These are phyloP conservation scores for Calonectris borealis DNA, from an alignment of 2,113 vertebrate genomes.

Conservation along the genomic window DNA sequence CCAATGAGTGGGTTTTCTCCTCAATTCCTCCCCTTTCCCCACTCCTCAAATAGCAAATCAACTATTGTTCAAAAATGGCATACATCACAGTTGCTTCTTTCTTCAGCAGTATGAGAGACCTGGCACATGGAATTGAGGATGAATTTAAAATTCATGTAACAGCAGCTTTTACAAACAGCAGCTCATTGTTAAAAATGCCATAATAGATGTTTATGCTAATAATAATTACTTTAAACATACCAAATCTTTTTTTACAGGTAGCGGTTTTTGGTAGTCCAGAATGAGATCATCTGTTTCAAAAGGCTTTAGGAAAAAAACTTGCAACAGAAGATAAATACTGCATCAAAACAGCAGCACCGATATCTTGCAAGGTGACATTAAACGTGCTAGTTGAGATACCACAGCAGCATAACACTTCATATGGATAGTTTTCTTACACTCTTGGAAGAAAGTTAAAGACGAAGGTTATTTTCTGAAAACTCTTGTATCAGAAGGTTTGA, in stretches of 20 bases:
- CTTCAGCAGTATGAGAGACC: background rate
- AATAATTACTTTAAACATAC: background rate
- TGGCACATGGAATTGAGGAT: background rate
- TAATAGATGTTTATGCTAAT: background rate
- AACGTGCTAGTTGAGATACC: background rate
- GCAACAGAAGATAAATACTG: background rate
- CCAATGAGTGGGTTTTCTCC: background rate
- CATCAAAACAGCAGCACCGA: background rate
- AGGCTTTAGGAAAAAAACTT: background rate
- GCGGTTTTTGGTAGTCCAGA: background rate
- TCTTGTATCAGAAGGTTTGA: background rate
- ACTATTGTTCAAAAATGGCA: background rate
- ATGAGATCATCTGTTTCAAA: background rate
- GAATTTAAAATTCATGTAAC: background rate
- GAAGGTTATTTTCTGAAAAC: background rate
- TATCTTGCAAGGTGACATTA: background rate
- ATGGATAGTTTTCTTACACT: background rate
- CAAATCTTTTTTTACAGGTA: background rate
- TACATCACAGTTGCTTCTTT: background rate
- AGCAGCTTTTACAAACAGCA: background rate
- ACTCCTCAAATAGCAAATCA: background rate
- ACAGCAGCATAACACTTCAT: background rate
- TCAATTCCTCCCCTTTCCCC: background rate
- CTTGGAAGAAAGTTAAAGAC: background rate
- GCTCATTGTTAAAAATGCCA: background rate